Evolutionary conservation across 2,888 invertebrate species (phyloP), one percentile per base, ranked within the genome.

Genomic region (Zygaena filipendulae): DNA sequence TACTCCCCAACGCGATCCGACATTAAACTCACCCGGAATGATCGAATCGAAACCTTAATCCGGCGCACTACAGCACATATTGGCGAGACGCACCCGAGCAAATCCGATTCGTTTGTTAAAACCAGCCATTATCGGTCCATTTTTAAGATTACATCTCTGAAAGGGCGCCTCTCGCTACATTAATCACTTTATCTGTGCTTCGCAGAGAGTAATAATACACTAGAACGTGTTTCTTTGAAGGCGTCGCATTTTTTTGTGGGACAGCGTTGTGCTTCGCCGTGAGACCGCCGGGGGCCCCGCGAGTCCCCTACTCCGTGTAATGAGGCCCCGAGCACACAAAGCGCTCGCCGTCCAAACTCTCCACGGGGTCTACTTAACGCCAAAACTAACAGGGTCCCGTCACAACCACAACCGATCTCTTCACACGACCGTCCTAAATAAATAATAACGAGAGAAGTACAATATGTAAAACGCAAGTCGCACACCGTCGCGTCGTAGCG

Each of bases 141-240:
- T 45, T 39, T 35, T 42, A 38, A 44, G 47, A 47, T 47, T 40
- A 40, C 39, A 44, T 47, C 48, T 42, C 40, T 42, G 45, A 40
- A 42, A 42, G 43, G 40, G 35, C 45, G 43, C 41, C 41, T 41
- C 39, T 36, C 38, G 42, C 41, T 40, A 42, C 46, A 48, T 50
- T 49, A 47, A 49, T 49, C 49, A 48, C 46, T 44, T 45, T 45
- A 45, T 45, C 43, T 39, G 38, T 32, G 38, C 35, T 37, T 33
- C n/a, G n/a, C n/a, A n/a, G n/a, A n/a, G 34, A 36, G 32, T 33
- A 23, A 31, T 30, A 30, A 34, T 34, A 34, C 30, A 30, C 32
- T 39, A 23, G 28, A 32, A 35, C 32, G 35, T 39, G 33, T 38
- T 35, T 28, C 34, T 37, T 29, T 35, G 33, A 33, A 30, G 34